Evolutionary conservation across 2,888 invertebrate species (phyloP).

Genomic region (Lysandra bellargus): DNA sequence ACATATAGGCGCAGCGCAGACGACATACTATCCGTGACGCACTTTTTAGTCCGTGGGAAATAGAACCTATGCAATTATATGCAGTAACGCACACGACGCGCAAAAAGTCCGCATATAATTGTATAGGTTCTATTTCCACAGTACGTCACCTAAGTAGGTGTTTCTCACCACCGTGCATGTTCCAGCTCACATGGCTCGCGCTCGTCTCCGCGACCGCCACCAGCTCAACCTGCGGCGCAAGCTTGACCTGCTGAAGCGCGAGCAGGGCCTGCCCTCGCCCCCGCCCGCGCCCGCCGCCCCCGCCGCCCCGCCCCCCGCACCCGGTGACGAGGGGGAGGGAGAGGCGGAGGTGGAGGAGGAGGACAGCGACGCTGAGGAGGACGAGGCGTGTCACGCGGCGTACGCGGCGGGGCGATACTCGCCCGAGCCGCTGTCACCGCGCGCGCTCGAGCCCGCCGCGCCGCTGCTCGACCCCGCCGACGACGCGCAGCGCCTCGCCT

Average conservation of each 20-base stretch:
- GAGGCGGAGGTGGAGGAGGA: constrained; percentile 26
- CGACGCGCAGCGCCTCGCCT: constrained; percentile 87
- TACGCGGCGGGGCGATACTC: constrained; percentile 93
- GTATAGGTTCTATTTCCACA: too few relatives aligned
- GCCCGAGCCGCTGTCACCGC: constrained; percentile 83
- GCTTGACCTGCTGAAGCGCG: constrained; percentile 92
- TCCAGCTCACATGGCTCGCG: constrained; percentile 94
- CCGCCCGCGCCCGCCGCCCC: constrained; percentile 36
- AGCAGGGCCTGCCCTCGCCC: constrained; percentile 80
- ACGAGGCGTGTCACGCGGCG: constrained; percentile 21
- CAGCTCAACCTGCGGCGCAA: constrained; percentile 93
- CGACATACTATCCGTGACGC: too few relatives aligned
- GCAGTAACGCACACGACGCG: too few relatives aligned
- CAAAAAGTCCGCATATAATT: too few relatives aligned
- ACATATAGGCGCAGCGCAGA: too few relatives aligned
- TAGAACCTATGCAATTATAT: too few relatives aligned
- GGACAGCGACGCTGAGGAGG: neutral
- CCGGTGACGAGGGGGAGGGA: constrained; percentile 13
- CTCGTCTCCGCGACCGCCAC: constrained; percentile 94
- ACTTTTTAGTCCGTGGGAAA: too few relatives aligned
- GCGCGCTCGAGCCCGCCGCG: constrained; percentile 86
- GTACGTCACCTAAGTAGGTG: too few relatives aligned
- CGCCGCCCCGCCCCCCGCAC: constrained; percentile 19
- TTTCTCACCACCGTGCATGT: neutral
- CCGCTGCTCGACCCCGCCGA: constrained; percentile 88